Evolutionary conservation across 2,113 vertebrate genomes (phyloP).

Genomic region (Sardina pilchardus): DNA sequence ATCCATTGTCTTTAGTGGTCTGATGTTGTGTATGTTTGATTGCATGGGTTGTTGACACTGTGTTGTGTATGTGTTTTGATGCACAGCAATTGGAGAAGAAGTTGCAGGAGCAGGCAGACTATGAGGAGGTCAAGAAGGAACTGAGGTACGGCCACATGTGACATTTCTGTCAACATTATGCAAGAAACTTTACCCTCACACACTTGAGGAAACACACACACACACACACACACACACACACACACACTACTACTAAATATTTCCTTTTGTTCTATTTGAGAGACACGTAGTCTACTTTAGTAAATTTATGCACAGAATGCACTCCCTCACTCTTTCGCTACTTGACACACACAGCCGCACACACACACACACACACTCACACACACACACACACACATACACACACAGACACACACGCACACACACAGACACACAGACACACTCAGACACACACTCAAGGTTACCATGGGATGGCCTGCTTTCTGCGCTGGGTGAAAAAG

Average conservation of each 20-base stretch:
- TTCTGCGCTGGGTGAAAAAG: not conserved
- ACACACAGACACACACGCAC: not conserved
- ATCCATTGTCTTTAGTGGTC: not conserved
- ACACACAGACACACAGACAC: not conserved
- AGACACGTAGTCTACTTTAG: not conserved
- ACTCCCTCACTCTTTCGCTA: not conserved
- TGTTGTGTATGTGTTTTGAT: not conserved
- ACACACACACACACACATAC: not conserved
- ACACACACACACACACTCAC: not conserved
- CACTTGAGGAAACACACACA: not conserved
- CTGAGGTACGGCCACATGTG: slow-evolving; percentile 76
- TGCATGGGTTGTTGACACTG: not conserved
- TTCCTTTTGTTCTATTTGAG: not conserved
- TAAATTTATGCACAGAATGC: not conserved
- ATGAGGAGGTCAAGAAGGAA: slow-evolving; percentile 88
- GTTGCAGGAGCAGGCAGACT: slow-evolving; percentile 86
- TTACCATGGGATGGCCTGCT: slow-evolving; percentile 4
- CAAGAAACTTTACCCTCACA: not conserved
- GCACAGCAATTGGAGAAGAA: slow-evolving; percentile 89
- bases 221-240: not conserved
- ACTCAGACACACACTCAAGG: not conserved
- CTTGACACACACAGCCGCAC: not conserved
- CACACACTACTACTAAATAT: not conserved
- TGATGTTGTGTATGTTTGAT: not conserved
- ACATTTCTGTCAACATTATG: no score